Evolutionary conservation across 2,797 vertebrate genomes (phyloP).

Genomic region (Labroides dimidiatus): DNA sequence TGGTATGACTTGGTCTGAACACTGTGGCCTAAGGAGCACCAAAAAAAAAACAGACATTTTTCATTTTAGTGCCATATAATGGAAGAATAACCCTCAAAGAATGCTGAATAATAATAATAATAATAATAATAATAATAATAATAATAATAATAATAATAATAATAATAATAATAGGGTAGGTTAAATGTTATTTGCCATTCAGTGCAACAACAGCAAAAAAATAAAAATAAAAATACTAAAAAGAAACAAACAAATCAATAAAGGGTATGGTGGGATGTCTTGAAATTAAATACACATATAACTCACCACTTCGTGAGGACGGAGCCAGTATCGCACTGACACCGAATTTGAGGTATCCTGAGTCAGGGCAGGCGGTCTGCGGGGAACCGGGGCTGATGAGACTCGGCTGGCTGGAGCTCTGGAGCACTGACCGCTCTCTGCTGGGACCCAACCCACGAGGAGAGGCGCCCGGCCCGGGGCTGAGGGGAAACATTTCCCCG

Average conservation of each 20-base stretch:
- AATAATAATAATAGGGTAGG: no score
- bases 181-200: no score
- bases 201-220: no score
- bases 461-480: constrained; percentile 18
- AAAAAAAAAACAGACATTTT: not conserved
- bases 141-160: no score
- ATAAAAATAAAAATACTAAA: no score
- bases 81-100: no score
- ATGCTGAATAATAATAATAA: no score
- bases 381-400: constrained; percentile 74
- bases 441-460: constrained; percentile 7
- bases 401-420: constrained; percentile 69
- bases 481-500: constrained; percentile 34
- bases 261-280: no score
- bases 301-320: constrained; percentile 86
- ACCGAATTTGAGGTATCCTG: constrained; percentile 94
- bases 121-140: no score
- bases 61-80: no score
- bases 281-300: no score
- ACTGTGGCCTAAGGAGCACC: constrained; percentile 75
- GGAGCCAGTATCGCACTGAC: constrained; percentile 96
- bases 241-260: no score
- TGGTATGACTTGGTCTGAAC: constrained; percentile 90
- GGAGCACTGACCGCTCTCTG: constrained; percentile 44
- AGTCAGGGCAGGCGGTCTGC: constrained; percentile 69